Evolutionary conservation across 2,113 vertebrate genomes (phyloP).

Genomic region (Rhinolophus ferrumequinum): DNA sequence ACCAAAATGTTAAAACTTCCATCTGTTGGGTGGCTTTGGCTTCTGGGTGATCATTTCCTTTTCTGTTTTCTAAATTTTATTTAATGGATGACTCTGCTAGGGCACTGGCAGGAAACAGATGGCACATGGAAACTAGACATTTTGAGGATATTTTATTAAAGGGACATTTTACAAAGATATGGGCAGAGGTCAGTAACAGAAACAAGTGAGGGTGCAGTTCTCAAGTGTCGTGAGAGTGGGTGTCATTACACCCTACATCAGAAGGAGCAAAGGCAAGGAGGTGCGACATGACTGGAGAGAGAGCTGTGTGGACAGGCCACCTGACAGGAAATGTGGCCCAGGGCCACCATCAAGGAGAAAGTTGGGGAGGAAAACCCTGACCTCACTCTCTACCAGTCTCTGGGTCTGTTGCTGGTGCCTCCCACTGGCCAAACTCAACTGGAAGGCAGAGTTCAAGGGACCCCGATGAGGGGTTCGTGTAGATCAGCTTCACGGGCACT

Average conservation of each 20-base stretch:
- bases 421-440: not conserved
- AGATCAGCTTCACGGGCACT: not conserved
- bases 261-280: not conserved
- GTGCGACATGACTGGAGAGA: not conserved
- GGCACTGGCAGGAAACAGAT: conserved; percentile 33
- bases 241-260: not conserved
- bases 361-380: not conserved
- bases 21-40: not conserved
- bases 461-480: rapidly evolving
- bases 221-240: not conserved
- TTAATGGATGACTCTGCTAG: conserved; percentile 29
- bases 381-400: not conserved
- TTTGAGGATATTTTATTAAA: conserved; percentile 29
- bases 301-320: not conserved
- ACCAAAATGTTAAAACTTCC: not conserved
- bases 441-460: not conserved
- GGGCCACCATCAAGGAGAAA: not conserved
- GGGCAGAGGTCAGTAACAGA: not conserved
- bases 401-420: not conserved
- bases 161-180: not conserved
- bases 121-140: not conserved
- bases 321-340: not conserved
- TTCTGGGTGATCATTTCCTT: conserved; percentile 31
- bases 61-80: conserved; percentile 34
- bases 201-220: not conserved